A percentile compares a stretch with the other conserved stretches of the same genome.
phyloP scores from a whole-genome alignment of 2,113 vertebrate species.

The Thalassarche chlororhynchos region DNA sequence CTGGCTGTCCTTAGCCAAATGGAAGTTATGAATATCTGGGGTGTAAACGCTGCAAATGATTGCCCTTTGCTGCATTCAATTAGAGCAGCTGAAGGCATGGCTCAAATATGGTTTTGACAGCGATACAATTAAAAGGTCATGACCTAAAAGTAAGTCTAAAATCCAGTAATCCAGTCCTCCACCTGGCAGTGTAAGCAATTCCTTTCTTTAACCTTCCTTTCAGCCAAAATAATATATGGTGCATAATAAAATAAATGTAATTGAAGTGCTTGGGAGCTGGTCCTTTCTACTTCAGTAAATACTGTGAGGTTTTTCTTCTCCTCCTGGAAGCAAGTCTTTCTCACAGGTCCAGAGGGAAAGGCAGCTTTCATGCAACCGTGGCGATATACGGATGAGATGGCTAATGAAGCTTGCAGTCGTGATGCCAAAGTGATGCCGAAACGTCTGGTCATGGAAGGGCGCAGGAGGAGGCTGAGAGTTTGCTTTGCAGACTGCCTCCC shows the following conservation, averaged over 20 bases:
- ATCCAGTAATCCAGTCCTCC: background rate
- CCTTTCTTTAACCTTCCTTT: background rate
- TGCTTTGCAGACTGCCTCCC: background rate
- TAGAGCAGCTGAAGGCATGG: background rate
- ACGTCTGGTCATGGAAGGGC: background rate
- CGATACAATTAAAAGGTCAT: background rate
- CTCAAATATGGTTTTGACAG: background rate
- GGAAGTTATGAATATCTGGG: background rate
- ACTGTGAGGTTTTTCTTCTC: background rate
- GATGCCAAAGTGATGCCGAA: background rate
- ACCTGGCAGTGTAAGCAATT: background rate
- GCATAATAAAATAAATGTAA: background rate
- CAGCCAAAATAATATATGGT: background rate
- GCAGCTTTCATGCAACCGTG: background rate
- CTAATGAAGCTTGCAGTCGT: background rate
- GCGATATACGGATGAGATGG: background rate
- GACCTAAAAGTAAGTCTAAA: background rate
- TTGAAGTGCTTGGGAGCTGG: background rate
- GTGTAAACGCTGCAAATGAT: background rate
- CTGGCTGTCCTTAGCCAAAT: background rate
- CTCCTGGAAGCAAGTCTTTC: background rate
- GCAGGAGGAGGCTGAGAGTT: background rate
- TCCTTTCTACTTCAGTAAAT: background rate
- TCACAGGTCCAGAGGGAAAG: background rate
- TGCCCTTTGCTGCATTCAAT: background rate